phyloP scores from a whole-genome alignment of 2,113 vertebrate species.

The Lepisosteus oculatus region DNA sequence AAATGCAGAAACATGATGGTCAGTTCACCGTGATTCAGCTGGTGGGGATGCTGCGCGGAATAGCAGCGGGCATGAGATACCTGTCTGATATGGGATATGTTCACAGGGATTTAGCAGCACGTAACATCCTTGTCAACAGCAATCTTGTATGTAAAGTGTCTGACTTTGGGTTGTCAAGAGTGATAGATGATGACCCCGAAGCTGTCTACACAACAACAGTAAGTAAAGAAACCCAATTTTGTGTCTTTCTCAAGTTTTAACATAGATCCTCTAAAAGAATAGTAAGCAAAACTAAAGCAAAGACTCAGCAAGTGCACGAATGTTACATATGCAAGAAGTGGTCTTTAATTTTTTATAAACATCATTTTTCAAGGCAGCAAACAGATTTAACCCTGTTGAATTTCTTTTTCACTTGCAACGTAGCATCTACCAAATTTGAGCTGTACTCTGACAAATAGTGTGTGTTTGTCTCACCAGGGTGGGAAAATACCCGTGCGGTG shows the following conservation, averaged over 20 bases:
- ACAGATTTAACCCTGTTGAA: constrained; percentile 27
- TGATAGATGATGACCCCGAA: constrained; percentile 96
- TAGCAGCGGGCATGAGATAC: constrained; percentile 96
- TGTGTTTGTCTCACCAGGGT: constrained; percentile 70
- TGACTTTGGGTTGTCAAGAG: constrained; percentile 94
- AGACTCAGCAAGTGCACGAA: constrained; percentile 26
- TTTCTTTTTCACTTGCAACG: constrained; percentile 44
- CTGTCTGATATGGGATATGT: constrained; percentile 97
- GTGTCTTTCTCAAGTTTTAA: no score
- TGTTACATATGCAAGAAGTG: constrained; percentile 3
- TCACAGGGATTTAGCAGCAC: constrained; percentile 92
- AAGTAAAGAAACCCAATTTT: constrained; percentile 58
- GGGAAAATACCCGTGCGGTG: constrained; percentile 98
- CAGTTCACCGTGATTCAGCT: constrained; percentile 98
- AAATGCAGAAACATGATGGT: constrained; percentile 87
- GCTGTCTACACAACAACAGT: constrained; percentile 97
- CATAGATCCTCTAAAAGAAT: no score
- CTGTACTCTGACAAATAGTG: constrained; percentile 47
- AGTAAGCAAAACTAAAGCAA: constrained; percentile 33
- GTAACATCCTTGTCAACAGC: constrained; percentile 98
- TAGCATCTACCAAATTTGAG: constrained; percentile 47
- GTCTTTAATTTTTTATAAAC: no score
- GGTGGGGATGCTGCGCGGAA: constrained; percentile 95
- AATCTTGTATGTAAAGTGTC: constrained; percentile 99
- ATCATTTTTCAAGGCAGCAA: no score